Evolutionary conservation across 2,113 vertebrate genomes (phyloP).

Genomic region (Psephotus haematonotus): DNA sequence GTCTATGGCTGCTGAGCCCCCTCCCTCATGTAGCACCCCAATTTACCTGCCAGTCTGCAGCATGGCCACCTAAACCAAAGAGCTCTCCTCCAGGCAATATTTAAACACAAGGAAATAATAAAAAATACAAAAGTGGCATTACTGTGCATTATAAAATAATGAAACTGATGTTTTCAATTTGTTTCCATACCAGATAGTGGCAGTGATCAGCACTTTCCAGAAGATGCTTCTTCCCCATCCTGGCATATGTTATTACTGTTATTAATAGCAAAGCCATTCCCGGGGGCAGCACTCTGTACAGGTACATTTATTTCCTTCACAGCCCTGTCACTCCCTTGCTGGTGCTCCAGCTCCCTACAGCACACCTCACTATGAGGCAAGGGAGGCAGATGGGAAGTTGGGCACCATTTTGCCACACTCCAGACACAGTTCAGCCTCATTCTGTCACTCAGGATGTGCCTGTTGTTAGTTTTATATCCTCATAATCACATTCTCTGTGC

Average conservation of each 20-base stretch:
- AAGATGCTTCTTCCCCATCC: slow-evolving; percentile 13
- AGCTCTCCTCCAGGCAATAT: neutral
- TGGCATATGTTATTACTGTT: slow-evolving; percentile 55
- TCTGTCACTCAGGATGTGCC: slow-evolving; percentile 1
- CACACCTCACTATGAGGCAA: neutral
- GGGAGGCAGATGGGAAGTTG: neutral
- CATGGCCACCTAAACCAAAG: neutral
- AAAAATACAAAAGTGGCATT: neutral
- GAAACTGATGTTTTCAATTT: neutral
- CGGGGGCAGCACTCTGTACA: neutral
- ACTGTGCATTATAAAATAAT: slow-evolving; percentile 27
- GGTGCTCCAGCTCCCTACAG: neutral
- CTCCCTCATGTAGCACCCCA: fast-evolving
- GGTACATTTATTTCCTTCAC: slow-evolving; percentile 56
- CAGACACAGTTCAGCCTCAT: neutral
- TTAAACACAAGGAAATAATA: neutral
- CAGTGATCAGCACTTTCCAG: slow-evolving; percentile 29
- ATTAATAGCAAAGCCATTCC: slow-evolving; percentile 60
- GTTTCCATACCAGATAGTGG: neutral
- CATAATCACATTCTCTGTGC: neutral
- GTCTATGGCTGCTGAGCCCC: neutral
- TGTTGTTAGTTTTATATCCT: neutral
- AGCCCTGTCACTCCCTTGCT: neutral
- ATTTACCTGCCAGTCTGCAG: neutral
- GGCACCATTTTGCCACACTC: neutral